Conservation (phyloP, 2,888 invertebrate species). For the Dynastes tityus region DNA sequence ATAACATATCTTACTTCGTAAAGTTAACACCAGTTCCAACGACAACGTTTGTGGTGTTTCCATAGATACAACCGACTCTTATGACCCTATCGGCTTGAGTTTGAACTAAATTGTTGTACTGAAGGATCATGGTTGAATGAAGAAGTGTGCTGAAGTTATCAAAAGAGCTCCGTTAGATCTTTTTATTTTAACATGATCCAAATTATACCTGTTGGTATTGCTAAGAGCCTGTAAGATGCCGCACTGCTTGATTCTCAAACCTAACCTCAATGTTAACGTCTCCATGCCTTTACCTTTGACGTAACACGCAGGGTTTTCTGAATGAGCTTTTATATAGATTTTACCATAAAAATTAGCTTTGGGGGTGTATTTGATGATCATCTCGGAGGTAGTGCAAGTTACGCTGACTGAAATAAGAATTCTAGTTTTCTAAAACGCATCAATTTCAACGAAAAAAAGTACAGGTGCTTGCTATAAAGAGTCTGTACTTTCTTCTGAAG, state of each 20-base stretch:
- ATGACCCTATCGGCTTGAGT: constrained; percentile 88
- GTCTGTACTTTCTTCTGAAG: too few relatives aligned
- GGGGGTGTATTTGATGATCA: constrained; percentile 80
- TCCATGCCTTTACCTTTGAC: constrained; percentile 73
- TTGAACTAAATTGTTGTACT: constrained; percentile 89
- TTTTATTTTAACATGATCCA: too few relatives aligned
- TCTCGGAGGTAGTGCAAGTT: constrained; percentile 80
- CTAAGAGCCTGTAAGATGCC: constrained; percentile 75
- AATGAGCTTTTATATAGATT: constrained; percentile 86
- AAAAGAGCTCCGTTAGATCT: neutral
- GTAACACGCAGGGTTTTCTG: constrained; percentile 78
- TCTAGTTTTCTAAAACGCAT: too few relatives aligned
- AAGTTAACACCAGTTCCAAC: constrained; percentile 75
- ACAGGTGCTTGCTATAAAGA: too few relatives aligned
- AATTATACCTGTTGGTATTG: constrained; percentile 71
- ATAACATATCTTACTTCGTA: constrained; percentile 69
- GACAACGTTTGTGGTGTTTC: constrained; percentile 71
- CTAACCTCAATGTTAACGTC: constrained; percentile 74
- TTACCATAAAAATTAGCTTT: constrained; percentile 80
- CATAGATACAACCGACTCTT: constrained; percentile 84
- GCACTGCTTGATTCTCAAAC: constrained; percentile 74
- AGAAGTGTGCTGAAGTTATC: constrained; percentile 77
- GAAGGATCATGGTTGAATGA: constrained; percentile 84
- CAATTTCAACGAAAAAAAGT: too few relatives aligned
- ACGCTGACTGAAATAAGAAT: constrained; percentile 79